A percentile compares a stretch with the other conserved stretches of the same genome.
These are phyloP conservation scores for Apogon talboti DNA, from an alignment of 2,797 vertebrate species.

Conservation along the genomic window DNA sequence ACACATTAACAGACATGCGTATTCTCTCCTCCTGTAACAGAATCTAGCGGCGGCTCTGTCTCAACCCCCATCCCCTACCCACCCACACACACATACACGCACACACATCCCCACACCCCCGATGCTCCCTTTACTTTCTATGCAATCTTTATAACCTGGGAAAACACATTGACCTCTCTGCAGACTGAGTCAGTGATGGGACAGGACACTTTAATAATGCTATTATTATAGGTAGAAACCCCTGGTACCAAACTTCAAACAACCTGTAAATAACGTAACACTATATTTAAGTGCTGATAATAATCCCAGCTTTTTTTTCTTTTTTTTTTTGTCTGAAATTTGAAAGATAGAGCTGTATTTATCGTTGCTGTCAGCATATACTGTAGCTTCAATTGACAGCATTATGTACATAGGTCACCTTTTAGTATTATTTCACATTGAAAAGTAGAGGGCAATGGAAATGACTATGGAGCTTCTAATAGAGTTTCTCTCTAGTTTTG, in stretches of 20 bases:
- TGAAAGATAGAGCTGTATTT: conserved; percentile 89
- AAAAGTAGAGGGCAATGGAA: conserved; percentile 92
- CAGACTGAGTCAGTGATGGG: conserved; percentile 72
- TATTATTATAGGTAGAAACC: conserved; percentile 64
- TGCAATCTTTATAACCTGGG: conserved; percentile 81
- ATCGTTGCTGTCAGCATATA: conserved; percentile 91
- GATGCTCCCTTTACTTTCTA: conserved; percentile 82
- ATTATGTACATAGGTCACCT: conserved; percentile 95
- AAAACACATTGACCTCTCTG: conserved; percentile 73
- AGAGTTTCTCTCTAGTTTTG: conserved; percentile 95
- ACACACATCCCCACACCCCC: too few species aligned
- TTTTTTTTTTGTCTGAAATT: conserved; percentile 68
- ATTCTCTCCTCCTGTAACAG: conserved; percentile 31
- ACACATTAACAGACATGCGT: conserved; percentile 31
- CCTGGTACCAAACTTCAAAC: conserved; percentile 85
- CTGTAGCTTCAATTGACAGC: conserved; percentile 89
- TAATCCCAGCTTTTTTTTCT: conserved; percentile 77
- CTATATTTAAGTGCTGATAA: conserved; percentile 87
- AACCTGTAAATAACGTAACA: conserved; percentile 92
- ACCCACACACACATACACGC: conserved; percentile 28
- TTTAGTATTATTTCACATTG: conserved; percentile 99
- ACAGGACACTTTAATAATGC: conserved; percentile 76
- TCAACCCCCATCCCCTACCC: conserved; percentile 31
- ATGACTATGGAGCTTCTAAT: conserved; percentile 90
- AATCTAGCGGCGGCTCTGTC: conserved; percentile 1